Conservation (phyloP, 2,888 invertebrate species). For the Drosophila nr. medialis region DNA sequence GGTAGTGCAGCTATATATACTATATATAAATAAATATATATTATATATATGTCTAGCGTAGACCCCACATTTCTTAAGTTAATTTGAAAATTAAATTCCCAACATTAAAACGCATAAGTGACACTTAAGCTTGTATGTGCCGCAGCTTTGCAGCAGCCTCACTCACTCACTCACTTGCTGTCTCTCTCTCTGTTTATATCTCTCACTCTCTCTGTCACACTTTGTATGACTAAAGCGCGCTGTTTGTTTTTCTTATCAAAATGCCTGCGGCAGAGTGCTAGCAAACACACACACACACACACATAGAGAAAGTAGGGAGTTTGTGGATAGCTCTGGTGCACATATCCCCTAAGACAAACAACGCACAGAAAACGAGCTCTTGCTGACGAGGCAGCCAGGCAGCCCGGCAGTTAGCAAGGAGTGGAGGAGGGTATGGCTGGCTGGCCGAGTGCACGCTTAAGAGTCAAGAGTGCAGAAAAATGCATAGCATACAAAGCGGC, state of each 20-base stretch:
- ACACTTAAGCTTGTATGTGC: conserved; percentile 69
- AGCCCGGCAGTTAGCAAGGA: conserved; percentile 7
- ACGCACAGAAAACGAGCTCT: conserved; percentile 69
- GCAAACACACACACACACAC: conserved; percentile 55
- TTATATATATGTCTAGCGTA: neutral
- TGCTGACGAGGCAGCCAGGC: conserved; percentile 53
- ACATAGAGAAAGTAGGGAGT: neutral
- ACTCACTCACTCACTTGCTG: neutral
- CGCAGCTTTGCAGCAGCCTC: conserved; percentile 21
- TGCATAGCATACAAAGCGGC: conserved; percentile 74
- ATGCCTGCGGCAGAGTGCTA: conserved; percentile 75
- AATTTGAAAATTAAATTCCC: conserved; percentile 78
- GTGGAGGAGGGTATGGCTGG: conserved; percentile 21
- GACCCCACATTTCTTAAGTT: conserved; percentile 69
- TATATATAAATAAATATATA: neutral
- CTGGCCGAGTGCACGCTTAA: conserved; percentile 77
- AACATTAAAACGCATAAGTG: conserved; percentile 79
- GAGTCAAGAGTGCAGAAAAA: conserved; percentile 80
- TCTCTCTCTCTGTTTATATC: neutral
- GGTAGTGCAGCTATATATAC: neutral
- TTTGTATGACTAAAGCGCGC: conserved; percentile 54
- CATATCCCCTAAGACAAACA: conserved; percentile 79
- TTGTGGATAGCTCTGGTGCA: conserved; percentile 35
- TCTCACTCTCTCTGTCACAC: conserved; percentile 5
- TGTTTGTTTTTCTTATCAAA: conserved; percentile 79